Evolutionary conservation across 2,113 vertebrate genomes (phyloP).

Genomic region (Colaptes auratus): DNA sequence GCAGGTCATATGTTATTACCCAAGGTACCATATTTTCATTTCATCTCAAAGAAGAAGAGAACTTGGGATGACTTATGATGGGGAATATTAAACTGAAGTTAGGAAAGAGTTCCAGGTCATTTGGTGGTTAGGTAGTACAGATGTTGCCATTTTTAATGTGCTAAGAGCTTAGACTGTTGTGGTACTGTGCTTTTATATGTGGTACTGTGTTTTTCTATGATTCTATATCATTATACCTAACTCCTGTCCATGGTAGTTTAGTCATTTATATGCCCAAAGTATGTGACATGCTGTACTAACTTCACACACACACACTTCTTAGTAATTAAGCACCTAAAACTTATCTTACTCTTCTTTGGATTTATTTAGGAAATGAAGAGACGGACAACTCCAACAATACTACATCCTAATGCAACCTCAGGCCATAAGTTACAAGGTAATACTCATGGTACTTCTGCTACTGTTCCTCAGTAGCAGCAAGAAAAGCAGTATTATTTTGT

Average conservation of each 20-base stretch:
- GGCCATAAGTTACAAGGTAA: background rate
- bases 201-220: no score
- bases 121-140: background rate
- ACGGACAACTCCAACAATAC: background rate
- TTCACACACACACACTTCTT: background rate
- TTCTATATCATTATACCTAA: background rate
- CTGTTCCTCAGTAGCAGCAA: background rate
- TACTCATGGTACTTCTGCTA: background rate
- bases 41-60: background rate
- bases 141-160: background rate
- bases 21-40: background rate
- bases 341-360: background rate
- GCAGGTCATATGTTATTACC: background rate
- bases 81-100: background rate
- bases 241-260: background rate
- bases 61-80: background rate
- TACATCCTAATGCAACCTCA: rapidly evolving
- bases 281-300: background rate
- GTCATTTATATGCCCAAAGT: background rate
- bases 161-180: background rate
- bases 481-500: background rate
- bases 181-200: background rate
- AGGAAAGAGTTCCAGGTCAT: background rate
- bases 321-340: background rate
- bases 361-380: background rate